Percentiles rank a stretch among this genome's conserved stretches.
Conservation (phyloP, 2,797 vertebrate species). For the Notoglanidium macrostoma region DNA sequence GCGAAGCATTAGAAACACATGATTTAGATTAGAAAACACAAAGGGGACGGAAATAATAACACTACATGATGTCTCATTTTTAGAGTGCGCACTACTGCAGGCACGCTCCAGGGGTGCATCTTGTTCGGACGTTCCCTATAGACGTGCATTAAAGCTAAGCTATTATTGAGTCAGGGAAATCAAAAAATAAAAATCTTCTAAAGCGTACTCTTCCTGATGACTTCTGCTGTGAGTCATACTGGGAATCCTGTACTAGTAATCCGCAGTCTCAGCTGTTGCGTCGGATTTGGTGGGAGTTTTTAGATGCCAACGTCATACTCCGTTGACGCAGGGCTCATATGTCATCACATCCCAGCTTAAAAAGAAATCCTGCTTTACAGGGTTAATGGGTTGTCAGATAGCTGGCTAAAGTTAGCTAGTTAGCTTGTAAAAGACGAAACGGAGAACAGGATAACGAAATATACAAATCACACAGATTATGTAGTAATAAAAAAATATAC, state of each 20-base stretch:
- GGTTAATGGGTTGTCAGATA: neutral
- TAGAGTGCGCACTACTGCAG: neutral
- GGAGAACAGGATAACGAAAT: neutral
- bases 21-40: neutral
- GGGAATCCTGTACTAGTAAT: neutral
- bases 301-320: neutral
- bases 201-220: neutral
- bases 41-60: neutral
- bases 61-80: neutral
- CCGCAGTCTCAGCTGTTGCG: neutral
- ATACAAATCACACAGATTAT: too few species aligned
- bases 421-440: neutral
- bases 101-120: neutral
- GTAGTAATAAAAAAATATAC: neutral
- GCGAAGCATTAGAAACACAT: slow-evolving; percentile 2
- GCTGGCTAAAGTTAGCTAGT: neutral
- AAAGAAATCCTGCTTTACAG: neutral
- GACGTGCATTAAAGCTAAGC: neutral
- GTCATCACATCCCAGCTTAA: neutral
- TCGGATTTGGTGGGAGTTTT: neutral
- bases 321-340: neutral
- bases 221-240: neutral
- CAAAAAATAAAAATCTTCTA: neutral
- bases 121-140: neutral
- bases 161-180: too few species aligned